Percentiles rank a stretch among this genome's conserved stretches.
These are phyloP conservation scores for Bombus pyrosoma DNA, from an alignment of 1,140 invertebrate genomes.

Conservation along the genomic window DNA sequence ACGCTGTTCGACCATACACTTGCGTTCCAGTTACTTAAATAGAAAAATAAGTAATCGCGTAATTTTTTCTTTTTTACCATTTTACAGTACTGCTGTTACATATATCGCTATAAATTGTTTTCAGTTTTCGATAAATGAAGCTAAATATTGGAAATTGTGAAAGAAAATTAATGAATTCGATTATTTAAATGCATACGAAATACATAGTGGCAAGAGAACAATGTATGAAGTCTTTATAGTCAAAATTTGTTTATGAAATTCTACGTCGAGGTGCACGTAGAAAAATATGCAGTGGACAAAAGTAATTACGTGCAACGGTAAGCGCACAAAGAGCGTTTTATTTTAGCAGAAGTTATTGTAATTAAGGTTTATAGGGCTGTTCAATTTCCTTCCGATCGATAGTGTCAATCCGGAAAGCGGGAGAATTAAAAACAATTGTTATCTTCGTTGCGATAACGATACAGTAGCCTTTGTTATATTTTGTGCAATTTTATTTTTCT, in stretches of 20 bases:
- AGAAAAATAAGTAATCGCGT: not conserved
- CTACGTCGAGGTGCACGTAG: not conserved
- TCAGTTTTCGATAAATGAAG: too few relatives aligned
- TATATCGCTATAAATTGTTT: not conserved
- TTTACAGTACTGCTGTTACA: not conserved
- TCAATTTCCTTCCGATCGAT: slow-evolving; percentile 57
- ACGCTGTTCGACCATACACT: too few relatives aligned
- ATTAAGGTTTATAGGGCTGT: slow-evolving; percentile 51
- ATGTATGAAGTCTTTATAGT: not conserved
- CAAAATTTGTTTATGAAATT: slow-evolving; percentile 9
- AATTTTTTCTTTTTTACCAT: too few relatives aligned
- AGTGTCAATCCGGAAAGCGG: slow-evolving; percentile 32
- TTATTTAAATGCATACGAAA: not conserved
- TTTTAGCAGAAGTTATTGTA: slow-evolving; percentile 51
- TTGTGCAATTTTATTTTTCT: slow-evolving; percentile 46
- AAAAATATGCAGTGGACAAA: not conserved
- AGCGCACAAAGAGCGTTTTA: slow-evolving; percentile 44
- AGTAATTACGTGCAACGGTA: slow-evolving; percentile 45
- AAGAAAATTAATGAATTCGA: not conserved
- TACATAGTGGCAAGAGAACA: not conserved
- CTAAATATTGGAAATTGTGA: not conserved
- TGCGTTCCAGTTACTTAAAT: not conserved
- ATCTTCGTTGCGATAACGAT: slow-evolving; percentile 22
- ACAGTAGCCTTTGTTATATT: not conserved
- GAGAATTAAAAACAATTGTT: slow-evolving; percentile 57